phyloP scores from a whole-genome alignment of 2,888 invertebrate genomes.

The Endotricha flammealis region DNA sequence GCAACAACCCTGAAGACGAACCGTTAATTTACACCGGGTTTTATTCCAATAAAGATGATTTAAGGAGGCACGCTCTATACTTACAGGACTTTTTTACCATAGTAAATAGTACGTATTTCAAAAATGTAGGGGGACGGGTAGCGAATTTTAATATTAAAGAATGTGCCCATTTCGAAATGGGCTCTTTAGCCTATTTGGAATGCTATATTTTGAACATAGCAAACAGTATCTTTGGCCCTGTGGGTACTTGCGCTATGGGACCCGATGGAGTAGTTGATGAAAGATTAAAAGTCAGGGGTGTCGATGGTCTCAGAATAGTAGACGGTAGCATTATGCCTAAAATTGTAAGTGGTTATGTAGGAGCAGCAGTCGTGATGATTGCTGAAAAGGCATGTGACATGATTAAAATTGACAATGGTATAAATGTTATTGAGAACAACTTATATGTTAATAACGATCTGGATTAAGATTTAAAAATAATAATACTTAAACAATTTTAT shows the following conservation, averaged over 20 bases:
- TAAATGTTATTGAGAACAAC: too few species aligned
- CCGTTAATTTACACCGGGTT: conserved; percentile 34
- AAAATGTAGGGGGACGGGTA: conserved; percentile 20
- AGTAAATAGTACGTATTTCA: conserved; percentile 26
- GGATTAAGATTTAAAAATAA: too few species aligned
- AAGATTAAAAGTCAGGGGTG: conserved; percentile 55
- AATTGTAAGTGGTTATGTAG: conserved; percentile 76
- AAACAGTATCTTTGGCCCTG: conserved; percentile 33
- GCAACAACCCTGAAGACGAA: conserved; percentile 30
- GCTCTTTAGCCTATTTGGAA: conserved; percentile 45
- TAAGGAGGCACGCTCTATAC: conserved; percentile 24
- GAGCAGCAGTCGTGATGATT: conserved; percentile 79
- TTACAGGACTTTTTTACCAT: conserved; percentile 26
- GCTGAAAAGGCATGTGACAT: conserved; percentile 79
- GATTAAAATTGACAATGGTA: conserved; percentile 50
- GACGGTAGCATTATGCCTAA: conserved; percentile 79
- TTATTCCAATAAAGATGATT: conserved; percentile 30
- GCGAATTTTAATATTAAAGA: conserved; percentile 28
- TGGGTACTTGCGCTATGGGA: conserved; percentile 37
- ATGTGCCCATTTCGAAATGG: conserved; percentile 31
- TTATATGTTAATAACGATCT: too few species aligned
- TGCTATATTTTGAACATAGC: conserved; percentile 40
- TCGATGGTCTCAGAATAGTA: conserved; percentile 73
- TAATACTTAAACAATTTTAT: too few species aligned
- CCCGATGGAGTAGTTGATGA: conserved; percentile 29